These are phyloP conservation scores for Bombus picipes DNA, from an alignment of 1,140 invertebrate genomes.

Conservation along the genomic window DNA sequence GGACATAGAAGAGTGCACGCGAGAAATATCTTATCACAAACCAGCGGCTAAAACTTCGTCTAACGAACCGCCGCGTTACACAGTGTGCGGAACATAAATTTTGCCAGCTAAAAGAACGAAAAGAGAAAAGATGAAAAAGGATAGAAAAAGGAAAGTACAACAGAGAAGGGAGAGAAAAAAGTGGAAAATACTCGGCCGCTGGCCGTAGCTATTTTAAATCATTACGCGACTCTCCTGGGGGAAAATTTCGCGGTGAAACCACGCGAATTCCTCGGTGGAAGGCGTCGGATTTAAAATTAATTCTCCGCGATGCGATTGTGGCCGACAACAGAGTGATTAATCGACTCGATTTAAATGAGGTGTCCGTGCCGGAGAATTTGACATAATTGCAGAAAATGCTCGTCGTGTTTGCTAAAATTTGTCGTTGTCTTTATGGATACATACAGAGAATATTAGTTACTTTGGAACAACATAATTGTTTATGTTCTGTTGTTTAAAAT, in stretches of 20 bases:
- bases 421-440: not conserved
- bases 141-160: not conserved
- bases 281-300: conserved; percentile 39
- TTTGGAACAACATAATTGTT: not conserved
- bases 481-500: too few species aligned
- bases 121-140: not conserved
- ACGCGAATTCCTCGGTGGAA: not conserved
- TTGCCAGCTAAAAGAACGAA: not conserved
- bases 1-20: not conserved
- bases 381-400: not conserved
- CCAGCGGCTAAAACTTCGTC: not conserved
- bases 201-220: conserved; percentile 27
- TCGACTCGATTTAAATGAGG: conserved; percentile 10
- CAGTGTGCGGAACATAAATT: conserved; percentile 8
- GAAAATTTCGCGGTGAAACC: conserved; percentile 3
- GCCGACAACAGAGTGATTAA: conserved; percentile 30
- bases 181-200: not conserved
- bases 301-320: conserved; percentile 26
- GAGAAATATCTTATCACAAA: not conserved
- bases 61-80: conserved; percentile 7
- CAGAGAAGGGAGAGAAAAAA: not conserved
- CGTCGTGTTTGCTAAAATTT: not conserved
- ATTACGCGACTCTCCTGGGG: not conserved
- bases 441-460: not conserved
- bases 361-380: not conserved